phyloP scores from a whole-genome alignment of 2,797 vertebrate genomes.

The Microctenopoma stevenorrisi region DNA sequence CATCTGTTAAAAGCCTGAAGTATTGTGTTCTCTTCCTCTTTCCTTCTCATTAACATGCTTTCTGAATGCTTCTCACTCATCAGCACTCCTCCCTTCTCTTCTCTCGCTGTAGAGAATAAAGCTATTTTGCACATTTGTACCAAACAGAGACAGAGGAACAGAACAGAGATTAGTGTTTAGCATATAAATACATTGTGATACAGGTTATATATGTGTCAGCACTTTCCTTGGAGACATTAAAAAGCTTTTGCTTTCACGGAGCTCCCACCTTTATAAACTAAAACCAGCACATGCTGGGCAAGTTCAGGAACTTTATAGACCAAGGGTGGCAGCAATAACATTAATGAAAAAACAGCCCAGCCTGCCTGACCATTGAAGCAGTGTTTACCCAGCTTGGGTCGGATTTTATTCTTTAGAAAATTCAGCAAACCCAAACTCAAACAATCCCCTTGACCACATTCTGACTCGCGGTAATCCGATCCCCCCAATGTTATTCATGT shows the following conservation, averaged over 20 bases:
- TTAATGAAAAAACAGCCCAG: conserved; percentile 69
- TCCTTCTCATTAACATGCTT: conserved; percentile 14
- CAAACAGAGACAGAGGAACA: not conserved
- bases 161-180: conserved; percentile 1
- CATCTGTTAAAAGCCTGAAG: conserved; percentile 29
- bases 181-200: conserved; percentile 38
- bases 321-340: conserved; percentile 72
- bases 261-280: conserved; percentile 29
- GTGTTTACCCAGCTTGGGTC: conserved; percentile 79
- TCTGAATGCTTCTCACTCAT: conserved; percentile 6
- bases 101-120: not conserved
- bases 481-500: conserved; percentile 68
- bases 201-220: conserved; percentile 48
- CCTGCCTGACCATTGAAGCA: conserved; percentile 65
- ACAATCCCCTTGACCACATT: conserved; percentile 64
- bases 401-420: conserved; percentile 69
- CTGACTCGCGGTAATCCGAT: conserved; percentile 71
- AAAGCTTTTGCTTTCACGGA: conserved; percentile 15
- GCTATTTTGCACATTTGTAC: conserved; percentile 10
- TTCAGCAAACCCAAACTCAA: conserved; percentile 72
- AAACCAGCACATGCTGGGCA: conserved; percentile 43
- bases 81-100: not conserved
- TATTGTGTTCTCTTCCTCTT: conserved; percentile 3
- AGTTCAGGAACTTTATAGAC: conserved; percentile 64
- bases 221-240: conserved; percentile 20